Evolutionary conservation across 1,140 invertebrate species (phyloP).

Genomic region (Hyles vespertilio): DNA sequence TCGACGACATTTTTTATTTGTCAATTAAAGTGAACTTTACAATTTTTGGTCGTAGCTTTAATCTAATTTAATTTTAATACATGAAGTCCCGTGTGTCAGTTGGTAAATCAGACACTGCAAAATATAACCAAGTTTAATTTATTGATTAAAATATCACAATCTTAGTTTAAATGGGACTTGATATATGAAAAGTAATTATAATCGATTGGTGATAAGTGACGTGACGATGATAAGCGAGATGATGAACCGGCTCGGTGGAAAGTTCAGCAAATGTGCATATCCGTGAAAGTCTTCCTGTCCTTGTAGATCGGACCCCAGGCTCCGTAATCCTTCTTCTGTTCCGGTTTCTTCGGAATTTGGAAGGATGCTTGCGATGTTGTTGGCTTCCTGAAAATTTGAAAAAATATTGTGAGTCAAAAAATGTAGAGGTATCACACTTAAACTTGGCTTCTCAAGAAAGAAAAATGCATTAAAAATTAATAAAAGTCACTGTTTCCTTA

Average conservation of each 20-base stretch:
- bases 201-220: slow-evolving; percentile 22
- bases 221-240: slow-evolving; percentile 33
- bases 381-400: slow-evolving; percentile 48
- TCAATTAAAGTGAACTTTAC: slow-evolving; percentile 18
- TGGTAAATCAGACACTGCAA: background rate
- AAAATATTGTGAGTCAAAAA: too few species aligned
- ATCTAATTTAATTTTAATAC: background rate
- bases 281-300: slow-evolving; percentile 81
- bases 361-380: slow-evolving; percentile 19
- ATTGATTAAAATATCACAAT: too few species aligned
- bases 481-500: too few species aligned
- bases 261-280: slow-evolving; percentile 81
- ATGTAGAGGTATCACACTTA: too few species aligned
- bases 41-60: slow-evolving; percentile 34
- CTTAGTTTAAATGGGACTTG: too few species aligned
- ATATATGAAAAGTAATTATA: slow-evolving; percentile 13
- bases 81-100: too few species aligned
- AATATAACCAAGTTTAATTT: slow-evolving; percentile 12
- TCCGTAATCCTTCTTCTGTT: slow-evolving; percentile 76
- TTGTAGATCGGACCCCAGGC: slow-evolving; percentile 84
- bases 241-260: slow-evolving; percentile 34
- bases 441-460: too few species aligned
- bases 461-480: too few species aligned
- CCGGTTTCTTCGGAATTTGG: slow-evolving; percentile 47
- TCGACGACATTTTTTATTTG: slow-evolving; percentile 33